phyloP scores from a whole-genome alignment of 2,797 vertebrate genomes.

The Varecia variegata region DNA sequence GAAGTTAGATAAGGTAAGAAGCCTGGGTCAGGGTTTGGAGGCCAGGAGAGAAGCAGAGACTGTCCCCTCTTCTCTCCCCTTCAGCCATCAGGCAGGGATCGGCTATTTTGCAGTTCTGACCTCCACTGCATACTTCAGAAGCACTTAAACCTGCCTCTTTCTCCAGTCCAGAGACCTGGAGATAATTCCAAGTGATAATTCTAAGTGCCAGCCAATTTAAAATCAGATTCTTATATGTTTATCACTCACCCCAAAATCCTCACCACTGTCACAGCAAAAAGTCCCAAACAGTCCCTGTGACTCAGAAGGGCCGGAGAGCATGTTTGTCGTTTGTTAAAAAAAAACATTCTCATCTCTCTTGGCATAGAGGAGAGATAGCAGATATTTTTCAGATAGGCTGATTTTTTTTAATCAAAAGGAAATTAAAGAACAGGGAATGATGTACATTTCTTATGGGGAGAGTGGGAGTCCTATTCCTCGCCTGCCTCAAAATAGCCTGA shows the following conservation, averaged over 20 bases:
- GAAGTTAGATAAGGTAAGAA: background rate
- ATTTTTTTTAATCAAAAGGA: conserved; percentile 85
- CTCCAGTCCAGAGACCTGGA: background rate
- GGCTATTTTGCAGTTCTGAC: too few relatives aligned
- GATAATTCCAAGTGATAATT: background rate
- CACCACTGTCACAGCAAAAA: conserved; percentile 51
- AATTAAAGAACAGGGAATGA: conserved; percentile 82
- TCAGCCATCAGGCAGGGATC: background rate
- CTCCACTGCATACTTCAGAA: background rate
- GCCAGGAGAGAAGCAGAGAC: background rate
- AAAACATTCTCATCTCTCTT: conserved; percentile 65
- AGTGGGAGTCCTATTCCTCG: conserved; percentile 70
- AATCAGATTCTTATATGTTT: background rate
- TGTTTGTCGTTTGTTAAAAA: conserved; percentile 69
- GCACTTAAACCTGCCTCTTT: background rate
- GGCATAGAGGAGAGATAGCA: conserved; percentile 68
- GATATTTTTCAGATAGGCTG: conserved; percentile 79
- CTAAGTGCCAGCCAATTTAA: background rate
- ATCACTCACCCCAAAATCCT: conserved; percentile 35
- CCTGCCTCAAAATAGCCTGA: conserved; percentile 82
- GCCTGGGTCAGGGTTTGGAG: background rate
- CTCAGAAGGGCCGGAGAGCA: conserved; percentile 54
- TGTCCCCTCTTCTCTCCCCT: background rate
- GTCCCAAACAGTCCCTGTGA: conserved; percentile 62
- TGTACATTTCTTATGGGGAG: conserved; percentile 81